A percentile compares a stretch with the other conserved stretches of the same genome.
Conservation (phyloP, 2,113 vertebrate species). For the Mesocricetus auratus region DNA sequence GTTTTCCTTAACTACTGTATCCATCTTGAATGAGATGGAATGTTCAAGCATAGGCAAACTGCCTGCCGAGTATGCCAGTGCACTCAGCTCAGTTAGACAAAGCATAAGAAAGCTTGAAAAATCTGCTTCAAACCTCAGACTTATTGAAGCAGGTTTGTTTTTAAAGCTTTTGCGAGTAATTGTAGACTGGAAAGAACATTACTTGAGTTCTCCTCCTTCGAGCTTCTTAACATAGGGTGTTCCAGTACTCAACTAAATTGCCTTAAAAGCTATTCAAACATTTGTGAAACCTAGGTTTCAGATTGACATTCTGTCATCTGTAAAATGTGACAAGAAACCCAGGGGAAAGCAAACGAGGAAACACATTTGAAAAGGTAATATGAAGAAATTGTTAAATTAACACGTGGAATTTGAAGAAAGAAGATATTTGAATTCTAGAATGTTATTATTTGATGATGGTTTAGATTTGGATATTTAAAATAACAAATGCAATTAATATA, state of each 20-base stretch:
- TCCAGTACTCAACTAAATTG: conserved; percentile 73
- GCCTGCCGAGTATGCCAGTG: conserved; percentile 40
- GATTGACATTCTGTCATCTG: conserved; percentile 48
- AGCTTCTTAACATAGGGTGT: conserved; percentile 72
- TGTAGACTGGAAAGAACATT: conserved; percentile 71
- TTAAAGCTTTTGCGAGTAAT: conserved; percentile 75
- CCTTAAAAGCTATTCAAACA: conserved; percentile 78
- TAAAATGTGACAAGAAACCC: conserved; percentile 16
- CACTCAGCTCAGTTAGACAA: conserved; percentile 52
- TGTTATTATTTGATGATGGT: background rate
- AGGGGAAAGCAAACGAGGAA: conserved; percentile 44
- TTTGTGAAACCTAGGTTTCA: conserved; percentile 45
- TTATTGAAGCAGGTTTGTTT: conserved; percentile 57
- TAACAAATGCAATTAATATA: background rate
- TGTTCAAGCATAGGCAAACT: conserved; percentile 74
- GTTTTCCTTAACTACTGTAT: conserved; percentile 86
- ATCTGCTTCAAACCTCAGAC: conserved; percentile 37
- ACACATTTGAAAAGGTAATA: conserved; percentile 35
- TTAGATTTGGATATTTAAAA: background rate
- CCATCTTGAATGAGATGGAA: conserved; percentile 84
- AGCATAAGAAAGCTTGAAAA: conserved; percentile 62
- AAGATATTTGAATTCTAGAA: background rate
- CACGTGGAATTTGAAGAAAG: conserved; percentile 43
- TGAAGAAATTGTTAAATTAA: background rate
- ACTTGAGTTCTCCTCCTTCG: conserved; percentile 29